Evolutionary conservation across 2,113 vertebrate species (phyloP).

Genomic region (Cavia porcellus): DNA sequence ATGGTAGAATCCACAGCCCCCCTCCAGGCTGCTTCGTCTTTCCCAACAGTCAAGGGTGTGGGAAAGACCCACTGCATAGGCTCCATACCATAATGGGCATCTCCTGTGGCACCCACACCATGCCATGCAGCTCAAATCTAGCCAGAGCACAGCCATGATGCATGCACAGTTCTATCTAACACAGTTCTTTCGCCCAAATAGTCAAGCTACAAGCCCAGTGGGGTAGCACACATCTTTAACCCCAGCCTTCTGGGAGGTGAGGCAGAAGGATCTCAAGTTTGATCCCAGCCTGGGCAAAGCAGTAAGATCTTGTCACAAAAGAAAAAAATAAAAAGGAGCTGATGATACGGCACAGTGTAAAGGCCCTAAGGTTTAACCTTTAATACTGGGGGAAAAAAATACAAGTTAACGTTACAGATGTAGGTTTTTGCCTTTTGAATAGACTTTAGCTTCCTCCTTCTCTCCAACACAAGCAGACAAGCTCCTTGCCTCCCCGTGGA

Average conservation of each 20-base stretch:
- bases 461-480: neutral
- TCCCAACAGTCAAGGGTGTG: neutral
- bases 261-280: neutral
- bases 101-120: too few relatives aligned
- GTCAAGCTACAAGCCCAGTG: neutral
- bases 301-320: neutral
- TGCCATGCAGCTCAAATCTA: neutral
- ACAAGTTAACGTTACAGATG: neutral
- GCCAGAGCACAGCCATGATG: neutral
- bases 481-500: neutral
- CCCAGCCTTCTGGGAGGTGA: neutral
- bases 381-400: neutral
- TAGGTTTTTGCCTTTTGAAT: neutral
- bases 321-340: neutral
- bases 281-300: neutral
- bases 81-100: accelerated
- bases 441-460: neutral
- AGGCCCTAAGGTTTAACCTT: neutral
- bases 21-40: accelerated
- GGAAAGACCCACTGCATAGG: neutral
- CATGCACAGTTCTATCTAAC: neutral
- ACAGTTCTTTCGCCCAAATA: neutral
- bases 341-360: neutral
- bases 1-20: accelerated
- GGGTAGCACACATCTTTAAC: neutral